phyloP scores from a whole-genome alignment of 2,797 vertebrate genomes.

The Darevskia mixta region DNA sequence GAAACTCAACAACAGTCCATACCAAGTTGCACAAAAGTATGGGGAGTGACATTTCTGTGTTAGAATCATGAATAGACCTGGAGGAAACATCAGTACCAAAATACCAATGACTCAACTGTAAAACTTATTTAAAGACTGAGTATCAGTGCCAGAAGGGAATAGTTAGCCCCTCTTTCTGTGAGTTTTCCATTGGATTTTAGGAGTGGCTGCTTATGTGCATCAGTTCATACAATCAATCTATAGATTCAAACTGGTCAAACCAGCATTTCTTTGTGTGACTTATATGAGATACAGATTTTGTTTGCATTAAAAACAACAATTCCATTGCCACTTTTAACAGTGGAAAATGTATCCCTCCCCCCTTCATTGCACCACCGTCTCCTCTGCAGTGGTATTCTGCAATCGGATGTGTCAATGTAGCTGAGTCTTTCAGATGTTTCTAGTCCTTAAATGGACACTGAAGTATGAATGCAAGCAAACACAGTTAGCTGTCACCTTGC shows the following conservation, averaged over 20 bases:
- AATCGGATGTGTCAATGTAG: background rate
- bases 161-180: background rate
- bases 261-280: background rate
- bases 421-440: background rate
- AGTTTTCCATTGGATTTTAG: background rate
- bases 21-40: background rate
- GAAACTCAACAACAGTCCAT: background rate
- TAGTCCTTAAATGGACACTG: background rate
- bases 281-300: background rate
- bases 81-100: background rate
- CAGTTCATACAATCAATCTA: background rate
- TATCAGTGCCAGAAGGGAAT: background rate
- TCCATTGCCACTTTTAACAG: background rate
- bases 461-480: slow-evolving; percentile 4
- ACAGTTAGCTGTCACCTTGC: background rate
- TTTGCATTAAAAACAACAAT: background rate
- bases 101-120: background rate
- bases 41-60: background rate
- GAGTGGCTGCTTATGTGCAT: background rate
- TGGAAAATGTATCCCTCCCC: background rate
- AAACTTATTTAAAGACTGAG: background rate
- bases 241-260: background rate
- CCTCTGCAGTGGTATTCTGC: background rate
- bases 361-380: background rate
- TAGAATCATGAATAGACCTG: background rate